Conservation (phyloP, 2,888 invertebrate species). For the Nemoura dubitans region DNA sequence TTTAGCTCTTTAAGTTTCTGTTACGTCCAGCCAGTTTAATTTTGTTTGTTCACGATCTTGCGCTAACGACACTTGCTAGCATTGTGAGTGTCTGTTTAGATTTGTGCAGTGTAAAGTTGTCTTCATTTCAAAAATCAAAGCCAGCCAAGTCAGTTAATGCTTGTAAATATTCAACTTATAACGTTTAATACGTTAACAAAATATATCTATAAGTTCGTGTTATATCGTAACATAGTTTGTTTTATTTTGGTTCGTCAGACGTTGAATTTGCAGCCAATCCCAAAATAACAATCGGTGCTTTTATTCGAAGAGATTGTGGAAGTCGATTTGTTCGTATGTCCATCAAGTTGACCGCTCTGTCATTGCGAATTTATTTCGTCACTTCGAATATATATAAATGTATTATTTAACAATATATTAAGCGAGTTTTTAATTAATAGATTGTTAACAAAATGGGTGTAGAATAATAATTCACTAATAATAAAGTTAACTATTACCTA, state of each 20-base stretch:
- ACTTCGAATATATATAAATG: background rate
- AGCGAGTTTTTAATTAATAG: background rate
- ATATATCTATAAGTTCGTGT: background rate
- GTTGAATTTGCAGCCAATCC: background rate
- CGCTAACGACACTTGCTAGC: no score
- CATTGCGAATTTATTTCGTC: background rate
- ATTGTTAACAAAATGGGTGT: background rate
- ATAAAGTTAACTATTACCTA: background rate
- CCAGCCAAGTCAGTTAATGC: background rate
- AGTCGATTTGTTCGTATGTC: background rate
- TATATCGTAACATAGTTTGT: background rate
- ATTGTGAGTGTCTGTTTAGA: no score
- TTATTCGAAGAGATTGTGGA: background rate
- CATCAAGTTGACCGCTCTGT: background rate
- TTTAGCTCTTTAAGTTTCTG: no score
- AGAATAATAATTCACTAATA: background rate
- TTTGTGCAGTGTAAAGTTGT: no score
- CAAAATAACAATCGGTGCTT: background rate
- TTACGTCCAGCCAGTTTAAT: no score
- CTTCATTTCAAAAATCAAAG: no score
- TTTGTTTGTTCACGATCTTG: no score
- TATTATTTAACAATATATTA: background rate
- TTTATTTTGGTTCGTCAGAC: background rate
- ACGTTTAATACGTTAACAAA: background rate
- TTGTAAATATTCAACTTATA: background rate